Percentiles rank a stretch among this genome's conserved stretches.
Conservation (phyloP, 1,140 invertebrate genomes). For the Trichomalopsis sarcophagae region DNA sequence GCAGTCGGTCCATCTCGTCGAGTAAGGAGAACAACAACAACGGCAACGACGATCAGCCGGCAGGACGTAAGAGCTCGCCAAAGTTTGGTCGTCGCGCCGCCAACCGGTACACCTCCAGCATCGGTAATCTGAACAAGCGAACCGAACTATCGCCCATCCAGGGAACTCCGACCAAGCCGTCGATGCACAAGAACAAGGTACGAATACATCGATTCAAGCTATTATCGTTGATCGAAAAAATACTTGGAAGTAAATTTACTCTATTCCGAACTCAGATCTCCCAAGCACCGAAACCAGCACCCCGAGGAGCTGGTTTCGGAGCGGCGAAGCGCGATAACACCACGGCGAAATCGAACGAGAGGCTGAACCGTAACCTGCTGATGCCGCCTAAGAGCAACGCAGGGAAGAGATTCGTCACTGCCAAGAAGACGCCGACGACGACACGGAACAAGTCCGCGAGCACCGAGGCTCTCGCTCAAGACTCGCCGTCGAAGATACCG, state of each 20-base stretch:
- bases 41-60: slow-evolving; percentile 55
- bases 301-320: neutral
- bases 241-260: neutral
- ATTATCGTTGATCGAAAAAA: neutral
- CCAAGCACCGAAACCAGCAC: neutral
- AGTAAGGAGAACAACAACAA: slow-evolving; percentile 61
- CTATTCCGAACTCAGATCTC: neutral
- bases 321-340: neutral
- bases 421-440: slow-evolving; percentile 47
- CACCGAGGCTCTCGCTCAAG: slow-evolving; percentile 48
- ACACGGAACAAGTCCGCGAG: slow-evolving; percentile 33
- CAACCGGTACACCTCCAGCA: slow-evolving; percentile 56
- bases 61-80: slow-evolving; percentile 58
- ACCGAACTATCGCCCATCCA: slow-evolving; percentile 66
- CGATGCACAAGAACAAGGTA: slow-evolving; percentile 39
- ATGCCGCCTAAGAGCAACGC: slow-evolving; percentile 36
- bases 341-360: slow-evolving; percentile 15
- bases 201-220: too few relatives aligned
- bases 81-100: slow-evolving; percentile 60
- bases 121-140: slow-evolving; percentile 50
- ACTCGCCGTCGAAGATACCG: slow-evolving; percentile 68
- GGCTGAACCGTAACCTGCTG: slow-evolving; percentile 17
- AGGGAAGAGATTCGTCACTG: slow-evolving; percentile 36
- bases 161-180: slow-evolving; percentile 65
- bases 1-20: slow-evolving; percentile 65